These are phyloP conservation scores for Daubentonia madagascariensis DNA, from an alignment of 2,113 vertebrate species.

Conservation along the genomic window DNA sequence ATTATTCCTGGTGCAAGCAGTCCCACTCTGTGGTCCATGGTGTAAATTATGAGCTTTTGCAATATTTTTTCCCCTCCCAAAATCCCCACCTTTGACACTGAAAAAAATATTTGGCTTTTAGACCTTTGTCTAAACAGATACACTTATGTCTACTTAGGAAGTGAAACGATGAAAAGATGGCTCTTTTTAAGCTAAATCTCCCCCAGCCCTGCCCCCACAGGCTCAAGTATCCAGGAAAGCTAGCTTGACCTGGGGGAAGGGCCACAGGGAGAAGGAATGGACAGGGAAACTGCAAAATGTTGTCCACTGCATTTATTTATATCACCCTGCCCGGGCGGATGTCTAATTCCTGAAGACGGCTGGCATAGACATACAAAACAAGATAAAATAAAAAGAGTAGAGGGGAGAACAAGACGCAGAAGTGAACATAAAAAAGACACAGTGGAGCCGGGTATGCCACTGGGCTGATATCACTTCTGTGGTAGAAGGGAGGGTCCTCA, in stretches of 20 bases:
- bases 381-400: neutral
- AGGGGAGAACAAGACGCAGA: neutral
- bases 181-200: neutral
- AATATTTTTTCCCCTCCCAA: neutral
- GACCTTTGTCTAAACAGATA: neutral
- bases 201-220: accelerated
- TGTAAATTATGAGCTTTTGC: neutral
- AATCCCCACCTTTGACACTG: neutral
- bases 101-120: neutral
- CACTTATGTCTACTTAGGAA: neutral
- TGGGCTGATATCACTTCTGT: neutral
- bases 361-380: neutral
- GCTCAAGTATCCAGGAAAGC: neutral
- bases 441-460: neutral
- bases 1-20: neutral
- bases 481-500: neutral
- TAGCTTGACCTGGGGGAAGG: neutral
- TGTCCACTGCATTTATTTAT: neutral
- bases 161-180: neutral
- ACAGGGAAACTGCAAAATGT: neutral
- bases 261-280: neutral
- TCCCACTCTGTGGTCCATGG: neutral
- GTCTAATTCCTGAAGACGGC: neutral
- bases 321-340: too few species aligned
- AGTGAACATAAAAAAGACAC: neutral